Evolutionary conservation across 1,140 invertebrate genomes (phyloP).

Genomic region (Cyclargus thomasi): DNA sequence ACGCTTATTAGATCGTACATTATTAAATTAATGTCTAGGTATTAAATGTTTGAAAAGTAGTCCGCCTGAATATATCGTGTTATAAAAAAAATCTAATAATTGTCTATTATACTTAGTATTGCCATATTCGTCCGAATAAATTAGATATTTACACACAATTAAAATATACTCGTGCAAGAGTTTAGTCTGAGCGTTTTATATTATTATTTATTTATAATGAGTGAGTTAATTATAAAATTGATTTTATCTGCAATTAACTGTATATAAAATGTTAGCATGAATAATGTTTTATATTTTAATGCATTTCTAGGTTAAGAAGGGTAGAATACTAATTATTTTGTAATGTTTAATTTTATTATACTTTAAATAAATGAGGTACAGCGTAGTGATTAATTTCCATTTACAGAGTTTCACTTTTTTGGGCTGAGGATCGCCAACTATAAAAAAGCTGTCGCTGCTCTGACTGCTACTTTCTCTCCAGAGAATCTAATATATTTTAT

Average conservation of each 20-base stretch:
- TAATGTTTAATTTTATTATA: slow-evolving; percentile 7
- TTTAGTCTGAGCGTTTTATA: background rate
- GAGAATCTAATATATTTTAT: too few species aligned
- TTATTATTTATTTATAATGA: background rate
- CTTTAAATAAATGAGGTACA: background rate
- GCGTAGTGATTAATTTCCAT: background rate
- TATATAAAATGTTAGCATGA: background rate
- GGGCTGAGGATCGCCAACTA: background rate
- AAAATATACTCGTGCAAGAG: background rate
- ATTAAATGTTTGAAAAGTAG: background rate
- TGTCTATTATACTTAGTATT: background rate
- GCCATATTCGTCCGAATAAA: background rate
- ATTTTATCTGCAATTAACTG: too few species aligned
- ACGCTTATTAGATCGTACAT: background rate
- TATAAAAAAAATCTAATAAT: background rate
- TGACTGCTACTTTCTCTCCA: background rate
- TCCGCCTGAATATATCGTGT: background rate
- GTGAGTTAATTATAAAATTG: background rate
- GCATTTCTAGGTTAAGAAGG: slow-evolving; percentile 9
- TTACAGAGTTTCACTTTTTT: background rate
- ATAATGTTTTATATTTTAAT: slow-evolving; percentile 1
- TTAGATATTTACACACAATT: background rate
- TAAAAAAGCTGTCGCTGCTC: background rate
- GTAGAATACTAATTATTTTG: background rate
- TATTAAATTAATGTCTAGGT: slow-evolving; percentile 8